phyloP scores from a whole-genome alignment of 2,113 vertebrate genomes.

The Boleophthalmus pectinirostris region DNA sequence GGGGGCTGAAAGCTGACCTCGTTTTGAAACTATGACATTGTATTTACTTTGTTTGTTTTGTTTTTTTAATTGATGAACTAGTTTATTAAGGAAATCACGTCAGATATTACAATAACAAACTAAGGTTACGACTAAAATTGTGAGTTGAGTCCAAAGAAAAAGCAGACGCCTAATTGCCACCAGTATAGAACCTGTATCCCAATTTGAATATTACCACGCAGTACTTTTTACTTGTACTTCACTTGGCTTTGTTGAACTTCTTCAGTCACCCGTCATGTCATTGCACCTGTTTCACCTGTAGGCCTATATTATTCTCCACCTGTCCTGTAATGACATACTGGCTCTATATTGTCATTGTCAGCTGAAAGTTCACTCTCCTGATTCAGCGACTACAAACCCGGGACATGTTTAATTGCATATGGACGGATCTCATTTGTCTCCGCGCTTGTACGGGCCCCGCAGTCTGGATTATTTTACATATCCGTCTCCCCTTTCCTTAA shows the following conservation, averaged over 20 bases:
- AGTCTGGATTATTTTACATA: slow-evolving; percentile 7
- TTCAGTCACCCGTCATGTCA: neutral
- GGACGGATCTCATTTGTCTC: slow-evolving; percentile 9
- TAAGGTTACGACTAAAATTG: too few relatives aligned
- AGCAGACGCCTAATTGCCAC: neutral
- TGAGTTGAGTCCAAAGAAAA: neutral
- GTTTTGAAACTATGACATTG: too few relatives aligned
- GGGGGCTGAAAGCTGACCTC: too few relatives aligned
- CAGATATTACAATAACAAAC: too few relatives aligned
- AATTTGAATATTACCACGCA: neutral
- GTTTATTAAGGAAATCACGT: too few relatives aligned
- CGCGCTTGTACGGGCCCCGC: slow-evolving; percentile 4
- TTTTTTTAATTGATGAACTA: too few relatives aligned
- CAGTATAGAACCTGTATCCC: neutral
- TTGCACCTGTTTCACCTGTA: neutral
- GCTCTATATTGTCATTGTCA: slow-evolving; percentile 4
- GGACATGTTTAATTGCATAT: slow-evolving; percentile 12
- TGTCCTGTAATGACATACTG: neutral
- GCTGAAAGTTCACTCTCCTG: slow-evolving; percentile 3
- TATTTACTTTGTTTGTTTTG: too few relatives aligned
- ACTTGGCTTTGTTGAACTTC: neutral
- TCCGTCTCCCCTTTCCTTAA: slow-evolving; percentile 3
- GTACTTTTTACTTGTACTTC: neutral
- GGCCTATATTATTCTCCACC: neutral
- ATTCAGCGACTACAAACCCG: slow-evolving; percentile 15